Conservation (phyloP, 2,113 vertebrate species). For the Sigmodon hispidus region DNA sequence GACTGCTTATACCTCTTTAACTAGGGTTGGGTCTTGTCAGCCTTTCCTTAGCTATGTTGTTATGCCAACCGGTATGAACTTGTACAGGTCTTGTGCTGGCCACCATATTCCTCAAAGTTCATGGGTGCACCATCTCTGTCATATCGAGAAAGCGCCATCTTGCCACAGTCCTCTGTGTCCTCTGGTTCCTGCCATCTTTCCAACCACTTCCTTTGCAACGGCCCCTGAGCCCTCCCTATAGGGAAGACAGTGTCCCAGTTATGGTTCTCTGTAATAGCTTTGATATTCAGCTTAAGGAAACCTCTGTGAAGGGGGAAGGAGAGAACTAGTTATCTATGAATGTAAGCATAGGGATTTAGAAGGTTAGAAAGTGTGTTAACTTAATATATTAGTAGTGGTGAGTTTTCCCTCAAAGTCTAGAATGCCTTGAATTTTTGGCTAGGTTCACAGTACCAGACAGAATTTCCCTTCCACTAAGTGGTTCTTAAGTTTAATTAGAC, state of each 20-base stretch:
- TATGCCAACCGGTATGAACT: not conserved
- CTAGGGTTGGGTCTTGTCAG: not conserved
- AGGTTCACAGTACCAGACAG: not conserved
- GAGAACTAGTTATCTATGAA: not conserved
- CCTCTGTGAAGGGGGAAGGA: not conserved
- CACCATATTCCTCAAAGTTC: not conserved
- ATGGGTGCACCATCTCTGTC: not conserved
- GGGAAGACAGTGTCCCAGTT: not conserved
- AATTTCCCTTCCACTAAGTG: not conserved
- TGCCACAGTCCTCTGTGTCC: not conserved
- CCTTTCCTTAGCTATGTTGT: not conserved
- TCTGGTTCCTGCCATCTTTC: not conserved
- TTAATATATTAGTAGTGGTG: not conserved
- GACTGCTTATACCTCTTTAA: not conserved
- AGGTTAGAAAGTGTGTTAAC: not conserved
- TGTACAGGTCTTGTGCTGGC: not conserved
- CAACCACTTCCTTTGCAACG: not conserved
- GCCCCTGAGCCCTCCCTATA: not conserved
- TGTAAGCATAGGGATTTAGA: not conserved
- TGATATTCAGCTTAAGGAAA: not conserved
- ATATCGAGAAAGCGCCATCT: not conserved
- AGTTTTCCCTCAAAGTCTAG: not conserved
- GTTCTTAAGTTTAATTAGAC: not conserved
- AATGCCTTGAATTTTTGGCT: not conserved
- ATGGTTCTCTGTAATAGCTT: not conserved